Evolutionary conservation across 2,797 vertebrate species (phyloP), one percentile per base, ranked within the genome.

Genomic region (Bufotes viridis): DNA sequence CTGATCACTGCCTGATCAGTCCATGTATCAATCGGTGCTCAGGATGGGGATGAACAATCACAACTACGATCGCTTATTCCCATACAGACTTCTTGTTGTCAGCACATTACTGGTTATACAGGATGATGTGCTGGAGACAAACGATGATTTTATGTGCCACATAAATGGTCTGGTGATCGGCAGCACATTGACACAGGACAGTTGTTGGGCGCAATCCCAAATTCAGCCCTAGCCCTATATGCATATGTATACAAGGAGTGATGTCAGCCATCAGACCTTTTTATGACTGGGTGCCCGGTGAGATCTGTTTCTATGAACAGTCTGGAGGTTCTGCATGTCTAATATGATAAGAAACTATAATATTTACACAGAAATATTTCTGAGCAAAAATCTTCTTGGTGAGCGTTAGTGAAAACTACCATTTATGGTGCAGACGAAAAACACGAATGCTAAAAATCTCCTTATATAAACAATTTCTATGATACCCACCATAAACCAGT

Each of bases 311-410:
- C 55, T 51, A 87, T 24, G 18, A 60, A 81, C 20, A 26, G 2
- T 81, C 29, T 55, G 15, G 49, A 17, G 42, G 65, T 58, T 74
- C 67, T 42, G 81, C 26, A 22, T 2, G 29, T 80, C 26, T 26
- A 10, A 75, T 61, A 29, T 75, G 69, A 84, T 84, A 75, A 84
- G 29, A 84, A 60, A 65, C 24, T 78, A 76, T 55, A 70, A 86
- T 69, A 86, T 79, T 78, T 79, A 86, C 10, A 79, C 61, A 34
- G 20, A 85, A 76, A 69, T 58, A 69, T 69, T 26, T 63, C 65
- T 82, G 14, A 69, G 61, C 49, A 82, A 69, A 49, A 49, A 57
- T 26, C 3, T 78, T 55, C 24, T 78, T 2, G 2, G 20, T 13
- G 12, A 78, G 51, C 20, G 9, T 49, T 22, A 51, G 42, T 78